Conservation (phyloP, 2,888 invertebrate genomes). For the Habroteleia sp. region DNA sequence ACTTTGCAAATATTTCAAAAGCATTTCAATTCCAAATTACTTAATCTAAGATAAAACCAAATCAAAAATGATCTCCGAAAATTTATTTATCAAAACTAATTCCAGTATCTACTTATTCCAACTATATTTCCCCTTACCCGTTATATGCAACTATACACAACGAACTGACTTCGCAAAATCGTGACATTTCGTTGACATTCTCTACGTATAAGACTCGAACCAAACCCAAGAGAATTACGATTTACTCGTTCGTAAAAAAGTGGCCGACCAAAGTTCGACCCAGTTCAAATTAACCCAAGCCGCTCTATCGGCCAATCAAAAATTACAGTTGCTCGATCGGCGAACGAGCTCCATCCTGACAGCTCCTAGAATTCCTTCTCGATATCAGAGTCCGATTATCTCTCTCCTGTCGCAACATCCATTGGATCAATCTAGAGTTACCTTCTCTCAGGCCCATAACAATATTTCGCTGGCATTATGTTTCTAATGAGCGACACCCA, state of each 20-base stretch:
- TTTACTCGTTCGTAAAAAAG: slow-evolving; percentile 14
- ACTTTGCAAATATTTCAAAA: no score
- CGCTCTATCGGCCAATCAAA: slow-evolving; percentile 39
- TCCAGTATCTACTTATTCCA: no score
- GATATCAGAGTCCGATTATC: slow-evolving; percentile 48
- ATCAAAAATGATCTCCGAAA: no score
- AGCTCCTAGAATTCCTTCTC: slow-evolving; percentile 50
- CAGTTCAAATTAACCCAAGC: slow-evolving; percentile 33
- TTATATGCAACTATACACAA: slow-evolving; percentile 5
- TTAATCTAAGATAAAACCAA: no score
- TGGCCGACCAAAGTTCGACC: slow-evolving; percentile 26
- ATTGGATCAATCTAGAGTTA: slow-evolving; percentile 28
- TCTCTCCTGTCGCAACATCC: slow-evolving; percentile 48
- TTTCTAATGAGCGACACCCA: slow-evolving; percentile 52
- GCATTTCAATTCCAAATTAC: no score
- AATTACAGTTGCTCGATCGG: slow-evolving; percentile 39
- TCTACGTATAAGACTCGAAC: slow-evolving; percentile 3
- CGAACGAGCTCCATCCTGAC: slow-evolving; percentile 16
- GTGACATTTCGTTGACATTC: slow-evolving; percentile 51
- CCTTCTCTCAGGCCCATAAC: slow-evolving; percentile 4
- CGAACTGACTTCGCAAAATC: slow-evolving; percentile 18
- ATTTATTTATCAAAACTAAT: no score
- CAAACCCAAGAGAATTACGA: slow-evolving; percentile 19
- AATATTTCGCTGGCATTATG: slow-evolving; percentile 37
- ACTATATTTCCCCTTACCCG: no score